Evolutionary conservation across 2,888 invertebrate genomes (phyloP), one percentile per base, ranked within the genome.

Genomic region (Diaprepes abbreviatus): DNA sequence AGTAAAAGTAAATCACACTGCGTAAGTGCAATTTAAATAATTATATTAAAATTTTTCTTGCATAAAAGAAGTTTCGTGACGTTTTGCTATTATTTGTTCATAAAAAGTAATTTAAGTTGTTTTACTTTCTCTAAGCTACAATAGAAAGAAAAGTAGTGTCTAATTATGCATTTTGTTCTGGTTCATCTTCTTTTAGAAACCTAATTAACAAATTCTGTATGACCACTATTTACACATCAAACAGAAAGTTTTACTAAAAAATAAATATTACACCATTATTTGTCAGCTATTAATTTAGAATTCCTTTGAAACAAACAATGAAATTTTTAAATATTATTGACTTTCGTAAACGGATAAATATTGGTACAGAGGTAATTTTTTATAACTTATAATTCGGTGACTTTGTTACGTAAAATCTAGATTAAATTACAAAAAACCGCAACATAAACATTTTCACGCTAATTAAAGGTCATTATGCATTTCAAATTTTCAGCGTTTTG

Each of bases 181-280:
- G 58, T 59, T 59, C 58, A 43, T 31, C 58, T 31, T 59, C 19
- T 16, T 45, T 45, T 40, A 59, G 58, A 43, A 59, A 43, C 9
- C 58, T 21, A 54, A 36, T 36, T 48, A 48, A 43, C 16, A 7
- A 59, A 59, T 31, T 40, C n/a, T 38, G n/a, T n/a, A n/a, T n/a
- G n/a, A 21, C 38, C 38, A 57, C 12, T 57, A 35, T 35, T 35
- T 38, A 36, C 38, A 24, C 36, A 16, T 52, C 33, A 52, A 1
- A 17, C 9, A 17, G 16, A 40, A 40, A 6, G 40, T 33, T 9
- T 9, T 33, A 40, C 40, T n/a, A 40, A 3, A 40, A 40, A 40
- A 5, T 17, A 40, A 4, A 17, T 40, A 40, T 40, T 40, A 40
- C 40, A 40, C 24, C 24, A 48, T 7, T 24, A 28, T 45, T 33